Evolutionary conservation across 1,140 invertebrate species (phyloP).

Genomic region (Drosophila mayri): DNA sequence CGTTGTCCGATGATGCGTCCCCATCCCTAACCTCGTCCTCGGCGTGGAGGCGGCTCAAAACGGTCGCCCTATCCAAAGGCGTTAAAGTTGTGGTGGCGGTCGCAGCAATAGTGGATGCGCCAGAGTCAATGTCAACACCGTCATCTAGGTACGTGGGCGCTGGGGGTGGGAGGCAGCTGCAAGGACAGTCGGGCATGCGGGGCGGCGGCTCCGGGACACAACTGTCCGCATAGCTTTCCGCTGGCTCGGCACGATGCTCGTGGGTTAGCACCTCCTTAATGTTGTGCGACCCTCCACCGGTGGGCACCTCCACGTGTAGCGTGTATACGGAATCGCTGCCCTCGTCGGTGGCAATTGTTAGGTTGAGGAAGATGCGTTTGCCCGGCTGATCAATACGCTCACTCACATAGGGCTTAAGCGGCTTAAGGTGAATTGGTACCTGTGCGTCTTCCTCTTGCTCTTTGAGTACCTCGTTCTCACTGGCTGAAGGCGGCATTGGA

Average conservation of each 20-base stretch:
- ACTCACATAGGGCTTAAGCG: slow-evolving; percentile 71
- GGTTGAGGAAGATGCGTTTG: slow-evolving; percentile 77
- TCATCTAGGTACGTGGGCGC: slow-evolving; percentile 32
- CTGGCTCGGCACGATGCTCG: slow-evolving; percentile 29
- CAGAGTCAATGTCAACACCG: slow-evolving; percentile 49
- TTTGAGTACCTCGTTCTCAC: slow-evolving; percentile 70
- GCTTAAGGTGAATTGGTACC: slow-evolving; percentile 26
- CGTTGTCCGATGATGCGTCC: slow-evolving; percentile 19
- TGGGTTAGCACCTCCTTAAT: slow-evolving; percentile 74
- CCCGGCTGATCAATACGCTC: slow-evolving; percentile 63
- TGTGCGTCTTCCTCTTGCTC: slow-evolving; percentile 12
- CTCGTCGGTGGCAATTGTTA: slow-evolving; percentile 82
- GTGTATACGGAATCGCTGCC: slow-evolving; percentile 80
- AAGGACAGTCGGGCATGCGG: slow-evolving; percentile 81
- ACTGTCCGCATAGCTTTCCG: slow-evolving; percentile 41
- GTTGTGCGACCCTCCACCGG: slow-evolving; percentile 58
- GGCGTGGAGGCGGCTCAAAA: slow-evolving; percentile 25
- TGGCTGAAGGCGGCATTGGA: slow-evolving; percentile 11
- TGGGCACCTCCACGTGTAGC: slow-evolving; percentile 79
- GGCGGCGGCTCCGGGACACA: slow-evolving; percentile 80
- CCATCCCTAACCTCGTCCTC: slow-evolving; percentile 23
- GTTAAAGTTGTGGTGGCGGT: slow-evolving; percentile 9
- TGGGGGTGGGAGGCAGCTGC: slow-evolving; percentile 56
- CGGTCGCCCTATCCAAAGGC: slow-evolving; percentile 42
- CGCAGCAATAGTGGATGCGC: slow-evolving; percentile 9